Percentiles rank a stretch among this genome's conserved stretches.
Conservation (phyloP, 2,797 vertebrate genomes). For the Tapera naevia region DNA sequence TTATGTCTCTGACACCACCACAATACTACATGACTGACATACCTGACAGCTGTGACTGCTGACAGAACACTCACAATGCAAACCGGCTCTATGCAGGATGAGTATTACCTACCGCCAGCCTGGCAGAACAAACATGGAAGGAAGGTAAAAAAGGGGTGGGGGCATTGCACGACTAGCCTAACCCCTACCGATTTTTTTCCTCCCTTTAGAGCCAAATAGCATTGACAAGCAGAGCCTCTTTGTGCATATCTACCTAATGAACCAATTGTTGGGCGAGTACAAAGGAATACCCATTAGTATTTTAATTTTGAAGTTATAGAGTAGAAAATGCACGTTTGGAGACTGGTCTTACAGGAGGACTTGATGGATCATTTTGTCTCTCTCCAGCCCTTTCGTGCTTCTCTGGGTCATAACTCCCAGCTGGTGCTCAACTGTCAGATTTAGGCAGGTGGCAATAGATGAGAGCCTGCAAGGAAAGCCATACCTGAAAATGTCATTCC, state of each 20-base stretch:
- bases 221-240: conserved; percentile 59
- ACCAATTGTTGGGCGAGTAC: conserved; percentile 35
- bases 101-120: conserved; percentile 68
- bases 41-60: conserved; percentile 78
- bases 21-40: conserved; percentile 77
- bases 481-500: conserved; percentile 47
- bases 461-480: not conserved
- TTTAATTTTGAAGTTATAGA: conserved; percentile 62
- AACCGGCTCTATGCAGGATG: conserved; percentile 69
- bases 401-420: conserved; percentile 29
- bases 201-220: conserved; percentile 60
- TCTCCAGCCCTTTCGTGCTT: not conserved
- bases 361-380: conserved; percentile 51
- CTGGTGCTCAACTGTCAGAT: conserved; percentile 47
- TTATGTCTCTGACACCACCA: conserved; percentile 77
- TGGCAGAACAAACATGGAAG: conserved; percentile 45
- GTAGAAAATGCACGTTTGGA: conserved; percentile 51
- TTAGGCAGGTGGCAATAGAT: conserved; percentile 13
- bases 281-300: conserved; percentile 55
- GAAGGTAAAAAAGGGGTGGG: conserved; percentile 61
- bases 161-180: conserved; percentile 33
- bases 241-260: conserved; percentile 66
- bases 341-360: conserved; percentile 28
- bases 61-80: conserved; percentile 70
- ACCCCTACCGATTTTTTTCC: conserved; percentile 57